Evolutionary conservation across 2,113 vertebrate genomes (phyloP), one percentile per base, ranked within the genome.

Genomic region (Lynx canadensis): DNA sequence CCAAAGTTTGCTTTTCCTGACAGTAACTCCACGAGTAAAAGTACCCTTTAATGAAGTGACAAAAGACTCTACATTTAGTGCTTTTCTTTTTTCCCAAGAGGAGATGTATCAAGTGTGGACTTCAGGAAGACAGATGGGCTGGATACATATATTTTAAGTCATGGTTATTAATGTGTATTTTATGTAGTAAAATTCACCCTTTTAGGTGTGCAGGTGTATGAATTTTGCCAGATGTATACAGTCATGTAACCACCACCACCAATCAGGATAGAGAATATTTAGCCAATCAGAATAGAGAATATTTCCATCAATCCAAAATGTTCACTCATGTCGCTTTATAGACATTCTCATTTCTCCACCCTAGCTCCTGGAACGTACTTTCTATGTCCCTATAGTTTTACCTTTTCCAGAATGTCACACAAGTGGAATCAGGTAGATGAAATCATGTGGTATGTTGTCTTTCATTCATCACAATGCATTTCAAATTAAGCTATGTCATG

Each of bases 401-500:
- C 12, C 21, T 86, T 74, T 92, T 73, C n/a, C 23, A 93, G 9
- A 87, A 23, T n/a, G 7, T 68, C 8, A 38, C 27, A 29, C 21
- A 83, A 45, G 50, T 57, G 18, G 48, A 74, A 36, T 93, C 18
- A 21, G 8, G 36, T 7, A 83, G 45, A 36, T 9, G 9, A 48
- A 50, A 15, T 48, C 1, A 5, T 1, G 27, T 1, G 79, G 7
- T 36, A 8, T 5, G 3, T 68, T 33, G 38, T 15, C 31, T 18
- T 55, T 63, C 65, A 41, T 55, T 86, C 66, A 87, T 31, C 7
- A 11, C 3, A 50, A 89, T 18, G 4, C 3, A 25, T 55, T 76
- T 36, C 31, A 66, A 69, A 83, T n/a, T 2, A 27, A n/a, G 5
- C 11, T 50, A 36, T 10, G 33, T 33, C 33, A 7, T 8, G 16